Conservation (phyloP, 2,797 vertebrate genomes). For the Sparus aurata region DNA sequence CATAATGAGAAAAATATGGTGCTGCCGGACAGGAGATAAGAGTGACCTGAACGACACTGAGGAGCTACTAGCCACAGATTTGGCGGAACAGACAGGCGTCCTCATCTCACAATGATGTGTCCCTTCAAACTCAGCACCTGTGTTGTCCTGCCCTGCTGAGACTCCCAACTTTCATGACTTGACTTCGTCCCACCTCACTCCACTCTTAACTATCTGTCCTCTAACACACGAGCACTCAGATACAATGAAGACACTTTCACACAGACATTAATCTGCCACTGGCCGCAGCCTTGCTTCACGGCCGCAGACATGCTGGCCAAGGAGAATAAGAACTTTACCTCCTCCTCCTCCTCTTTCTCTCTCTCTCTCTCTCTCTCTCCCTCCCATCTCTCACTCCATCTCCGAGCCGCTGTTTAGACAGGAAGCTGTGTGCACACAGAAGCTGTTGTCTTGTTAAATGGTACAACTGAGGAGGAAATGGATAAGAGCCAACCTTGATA, state of each 20-base stretch:
- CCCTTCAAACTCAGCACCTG: slow-evolving; percentile 15
- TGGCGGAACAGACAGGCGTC: slow-evolving; percentile 28
- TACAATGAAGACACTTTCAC: slow-evolving; percentile 52
- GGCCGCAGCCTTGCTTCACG: slow-evolving; percentile 43
- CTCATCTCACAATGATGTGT: slow-evolving; percentile 17
- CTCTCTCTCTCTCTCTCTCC: not conserved
- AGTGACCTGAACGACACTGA: slow-evolving; percentile 41
- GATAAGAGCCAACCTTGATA: slow-evolving; percentile 60
- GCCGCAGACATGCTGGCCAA: slow-evolving; percentile 22
- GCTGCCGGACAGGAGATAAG: slow-evolving; percentile 51
- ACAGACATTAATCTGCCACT: slow-evolving; percentile 58
- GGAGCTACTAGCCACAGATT: slow-evolving; percentile 22
- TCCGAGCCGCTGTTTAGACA: slow-evolving; percentile 40
- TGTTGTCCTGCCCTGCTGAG: slow-evolving; percentile 21
- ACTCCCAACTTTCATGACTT: slow-evolving; percentile 35
- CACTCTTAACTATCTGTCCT: slow-evolving; percentile 37
- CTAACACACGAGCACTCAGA: slow-evolving; percentile 36
- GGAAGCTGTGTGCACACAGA: slow-evolving; percentile 37
- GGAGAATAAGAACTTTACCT: slow-evolving; percentile 33
- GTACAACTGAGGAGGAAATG: slow-evolving; percentile 57
- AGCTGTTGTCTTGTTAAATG: slow-evolving; percentile 56
- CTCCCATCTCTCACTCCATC: slow-evolving; percentile 38
- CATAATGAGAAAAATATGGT: slow-evolving; percentile 67
- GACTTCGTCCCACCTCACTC: slow-evolving; percentile 20
- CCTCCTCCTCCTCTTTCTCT: not conserved